These are phyloP conservation scores for Brachystomella parvula DNA, from an alignment of 1,140 invertebrate species.

Conservation along the genomic window DNA sequence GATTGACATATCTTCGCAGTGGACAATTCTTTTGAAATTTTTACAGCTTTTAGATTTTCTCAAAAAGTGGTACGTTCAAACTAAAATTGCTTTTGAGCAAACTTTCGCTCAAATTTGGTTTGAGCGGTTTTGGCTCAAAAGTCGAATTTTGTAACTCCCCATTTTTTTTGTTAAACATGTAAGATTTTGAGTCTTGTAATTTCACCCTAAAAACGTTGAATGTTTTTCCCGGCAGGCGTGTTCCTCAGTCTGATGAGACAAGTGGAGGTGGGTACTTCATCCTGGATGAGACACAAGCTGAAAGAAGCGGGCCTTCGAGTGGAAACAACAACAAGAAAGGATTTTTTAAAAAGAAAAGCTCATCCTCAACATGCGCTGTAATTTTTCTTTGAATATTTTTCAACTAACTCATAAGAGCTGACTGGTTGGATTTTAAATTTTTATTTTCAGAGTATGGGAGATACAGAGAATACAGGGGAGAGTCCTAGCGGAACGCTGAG, in stretches of 20 bases:
- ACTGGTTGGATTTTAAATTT: constrained; percentile 6
- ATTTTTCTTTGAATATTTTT: constrained; percentile 40
- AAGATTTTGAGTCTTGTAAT: too few species aligned
- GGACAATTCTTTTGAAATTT: too few species aligned
- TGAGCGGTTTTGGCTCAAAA: not conserved
- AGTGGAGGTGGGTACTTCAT: constrained; percentile 32
- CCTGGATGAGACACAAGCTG: constrained; percentile 58
- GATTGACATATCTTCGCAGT: too few species aligned
- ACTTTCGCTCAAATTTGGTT: not conserved
- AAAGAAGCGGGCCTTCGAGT: constrained; percentile 38
- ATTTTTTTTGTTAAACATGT: too few species aligned
- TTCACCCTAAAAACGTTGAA: not conserved
- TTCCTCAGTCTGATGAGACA: constrained; percentile 29
- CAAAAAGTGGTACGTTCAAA: not conserved
- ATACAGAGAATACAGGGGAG: constrained; percentile 39
- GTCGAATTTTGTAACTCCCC: too few species aligned
- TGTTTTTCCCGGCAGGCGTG: constrained; percentile 13
- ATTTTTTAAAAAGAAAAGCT: constrained; percentile 76
- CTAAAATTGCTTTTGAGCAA: not conserved
- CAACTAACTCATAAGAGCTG: not conserved
- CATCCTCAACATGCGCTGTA: constrained; percentile 74
- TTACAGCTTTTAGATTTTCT: too few species aligned
- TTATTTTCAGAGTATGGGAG: constrained; percentile 38
- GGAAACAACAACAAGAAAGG: constrained; percentile 50
- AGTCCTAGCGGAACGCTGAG: constrained; percentile 40